phyloP scores from a whole-genome alignment of 2,888 invertebrate genomes.

The Myopa testacea region DNA sequence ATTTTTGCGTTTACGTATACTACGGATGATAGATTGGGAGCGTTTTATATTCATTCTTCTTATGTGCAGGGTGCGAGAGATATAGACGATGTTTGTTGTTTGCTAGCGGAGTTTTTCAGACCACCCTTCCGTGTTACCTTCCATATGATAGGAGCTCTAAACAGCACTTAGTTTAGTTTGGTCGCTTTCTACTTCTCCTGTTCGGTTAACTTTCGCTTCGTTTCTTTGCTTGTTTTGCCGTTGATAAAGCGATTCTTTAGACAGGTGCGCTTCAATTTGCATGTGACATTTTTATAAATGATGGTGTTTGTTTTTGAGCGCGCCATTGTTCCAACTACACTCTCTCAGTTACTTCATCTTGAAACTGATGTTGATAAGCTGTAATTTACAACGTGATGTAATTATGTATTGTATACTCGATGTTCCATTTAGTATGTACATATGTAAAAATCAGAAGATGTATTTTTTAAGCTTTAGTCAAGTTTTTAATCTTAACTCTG shows the following conservation, averaged over 20 bases:
- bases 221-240: slow-evolving; percentile 24
- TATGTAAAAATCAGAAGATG: too few species aligned
- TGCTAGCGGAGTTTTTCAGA: not conserved
- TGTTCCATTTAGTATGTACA: too few species aligned
- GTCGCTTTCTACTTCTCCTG: not conserved
- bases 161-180: not conserved
- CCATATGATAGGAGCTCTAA: not conserved
- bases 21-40: slow-evolving; percentile 48
- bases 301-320: slow-evolving; percentile 57
- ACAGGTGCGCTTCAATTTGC: slow-evolving; percentile 59
- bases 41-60: slow-evolving; percentile 55
- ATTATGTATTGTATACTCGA: slow-evolving; percentile 46
- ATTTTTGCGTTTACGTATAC: too few species aligned
- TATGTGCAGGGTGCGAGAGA: not conserved
- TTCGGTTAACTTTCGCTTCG: not conserved
- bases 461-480: too few species aligned
- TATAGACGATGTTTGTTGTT: not conserved
- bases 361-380: slow-evolving; percentile 55
- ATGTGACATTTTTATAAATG: slow-evolving; percentile 58
- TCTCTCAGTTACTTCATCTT: not conserved
- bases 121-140: not conserved
- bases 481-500: too few species aligned
- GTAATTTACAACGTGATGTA: slow-evolving; percentile 62
- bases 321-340: not conserved
- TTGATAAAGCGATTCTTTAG: slow-evolving; percentile 38